Conservation (phyloP, 2,797 vertebrate species). For the Cyclura pinguis region DNA sequence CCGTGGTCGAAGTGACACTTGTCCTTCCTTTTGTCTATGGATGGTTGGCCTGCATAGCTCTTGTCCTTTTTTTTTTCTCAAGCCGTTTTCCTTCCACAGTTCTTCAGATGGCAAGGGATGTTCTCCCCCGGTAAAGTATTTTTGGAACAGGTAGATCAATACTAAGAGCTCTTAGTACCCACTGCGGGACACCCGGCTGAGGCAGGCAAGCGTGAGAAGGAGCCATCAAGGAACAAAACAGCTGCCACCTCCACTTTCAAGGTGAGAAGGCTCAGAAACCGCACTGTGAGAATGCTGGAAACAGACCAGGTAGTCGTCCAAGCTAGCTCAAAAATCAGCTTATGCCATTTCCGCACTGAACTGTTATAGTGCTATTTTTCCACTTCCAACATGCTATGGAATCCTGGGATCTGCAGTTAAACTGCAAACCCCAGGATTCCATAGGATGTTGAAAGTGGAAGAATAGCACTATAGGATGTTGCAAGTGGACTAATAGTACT, state of each 20-base stretch:
- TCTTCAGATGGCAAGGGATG: not conserved
- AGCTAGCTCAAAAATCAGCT: not conserved
- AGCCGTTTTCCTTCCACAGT: not conserved
- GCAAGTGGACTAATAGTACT: too few species aligned
- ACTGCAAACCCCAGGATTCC: too few species aligned
- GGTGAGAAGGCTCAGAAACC: not conserved
- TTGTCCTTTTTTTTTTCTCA: not conserved
- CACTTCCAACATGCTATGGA: too few species aligned
- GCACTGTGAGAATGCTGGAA: not conserved
- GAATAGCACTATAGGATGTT: too few species aligned
- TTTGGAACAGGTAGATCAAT: slow-evolving; percentile 11
- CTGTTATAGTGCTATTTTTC: too few species aligned
- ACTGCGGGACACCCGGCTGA: not conserved
- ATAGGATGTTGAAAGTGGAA: too few species aligned
- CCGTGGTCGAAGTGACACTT: too few species aligned
- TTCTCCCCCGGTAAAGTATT: not conserved
- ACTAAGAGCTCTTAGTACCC: not conserved
- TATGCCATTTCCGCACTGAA: too few species aligned
- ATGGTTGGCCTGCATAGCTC: too few species aligned
- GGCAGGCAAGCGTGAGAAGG: not conserved
- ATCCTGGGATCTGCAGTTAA: too few species aligned
- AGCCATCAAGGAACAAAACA: not conserved
- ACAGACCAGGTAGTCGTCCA: not conserved
- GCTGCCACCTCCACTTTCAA: not conserved
- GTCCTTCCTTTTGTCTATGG: not conserved